phyloP scores from a whole-genome alignment of 2,113 vertebrate species.

The Pongo pygmaeus region DNA sequence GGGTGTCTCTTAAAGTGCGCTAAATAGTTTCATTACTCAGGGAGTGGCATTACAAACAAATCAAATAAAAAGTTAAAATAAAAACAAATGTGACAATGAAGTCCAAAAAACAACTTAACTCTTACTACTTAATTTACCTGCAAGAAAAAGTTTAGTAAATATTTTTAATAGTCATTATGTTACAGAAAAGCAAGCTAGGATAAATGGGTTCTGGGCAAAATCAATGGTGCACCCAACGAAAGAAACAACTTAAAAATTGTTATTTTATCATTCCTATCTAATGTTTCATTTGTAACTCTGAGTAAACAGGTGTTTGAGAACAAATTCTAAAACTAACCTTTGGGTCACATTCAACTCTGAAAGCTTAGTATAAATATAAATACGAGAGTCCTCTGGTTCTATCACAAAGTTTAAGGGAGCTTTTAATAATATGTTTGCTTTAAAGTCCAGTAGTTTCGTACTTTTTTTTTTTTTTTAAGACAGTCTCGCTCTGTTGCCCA shows the following conservation, averaged over 20 bases:
- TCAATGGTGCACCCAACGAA: not conserved
- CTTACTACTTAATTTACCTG: not conserved
- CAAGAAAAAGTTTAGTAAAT: constrained; percentile 10
- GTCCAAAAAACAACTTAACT: not conserved
- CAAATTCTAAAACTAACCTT: constrained; percentile 47
- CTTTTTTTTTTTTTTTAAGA: no score
- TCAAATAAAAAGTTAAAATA: not conserved
- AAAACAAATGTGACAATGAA: not conserved
- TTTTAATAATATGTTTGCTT: not conserved
- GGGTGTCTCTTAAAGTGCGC: not conserved
- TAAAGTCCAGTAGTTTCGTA: not conserved
- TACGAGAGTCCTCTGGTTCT: not conserved
- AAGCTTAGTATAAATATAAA: constrained; percentile 3
- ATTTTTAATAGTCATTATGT: not conserved
- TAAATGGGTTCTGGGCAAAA: not conserved
- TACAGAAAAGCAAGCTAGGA: not conserved
- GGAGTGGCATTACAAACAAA: not conserved
- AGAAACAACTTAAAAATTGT: not conserved
- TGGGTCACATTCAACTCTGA: not conserved
- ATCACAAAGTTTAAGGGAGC: not conserved
- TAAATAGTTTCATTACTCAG: not conserved
- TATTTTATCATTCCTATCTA: not conserved
- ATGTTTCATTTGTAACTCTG: not conserved
- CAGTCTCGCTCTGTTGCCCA: no score
- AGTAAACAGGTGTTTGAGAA: not conserved